Evolutionary conservation across 2,113 vertebrate species (phyloP), one percentile per base, ranked within the genome.

Genomic region (Falco punctatus): DNA sequence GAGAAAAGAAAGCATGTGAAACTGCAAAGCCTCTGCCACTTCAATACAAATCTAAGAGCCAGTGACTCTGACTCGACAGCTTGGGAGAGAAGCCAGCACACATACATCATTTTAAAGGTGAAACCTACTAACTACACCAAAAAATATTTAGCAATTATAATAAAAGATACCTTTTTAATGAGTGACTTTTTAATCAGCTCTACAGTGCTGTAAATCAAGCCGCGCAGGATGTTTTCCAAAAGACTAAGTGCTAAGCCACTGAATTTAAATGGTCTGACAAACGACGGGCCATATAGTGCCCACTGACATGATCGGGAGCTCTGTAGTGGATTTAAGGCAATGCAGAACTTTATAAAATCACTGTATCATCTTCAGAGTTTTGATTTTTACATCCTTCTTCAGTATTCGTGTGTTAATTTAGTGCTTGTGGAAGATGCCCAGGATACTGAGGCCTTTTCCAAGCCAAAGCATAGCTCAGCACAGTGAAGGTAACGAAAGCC

Each of bases 81-180:
- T 81, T 35, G 70, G 96, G 94, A 95, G 78, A 27, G 80, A 78
- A 91, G 95, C 97, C 97, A 97, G 87, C 57, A n/a, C 0, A 0
- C 89, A 95, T 90, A 64, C 70, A 86, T 96, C 95, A 88, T 44
- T 55, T 19, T 5, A 55, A 58, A 97, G 95, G 94, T 95, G 95
- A 91, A 72, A 51, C 54, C 46, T 75, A 48, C 91, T 59, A 92
- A 96, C 94, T 86, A 66, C 89, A 77, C 95, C 84, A 59, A 91
- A 96, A 97, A 97, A 96, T 92, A 96, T 92, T 97, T 87, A 92
- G 95, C 95, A 92, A 95, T 97, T 96, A 95, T 65, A 58, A 73
- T 95, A 97, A 97, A 97, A 95, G 79, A 97, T 96, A 51, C 81
- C 81, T 90, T 95, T 95, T 91, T 96, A 97, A 97, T 3, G 84